Base-by-base conservation (phyloP, 2,797 vertebrate species). In the Crypturellus tataupa region DNA sequence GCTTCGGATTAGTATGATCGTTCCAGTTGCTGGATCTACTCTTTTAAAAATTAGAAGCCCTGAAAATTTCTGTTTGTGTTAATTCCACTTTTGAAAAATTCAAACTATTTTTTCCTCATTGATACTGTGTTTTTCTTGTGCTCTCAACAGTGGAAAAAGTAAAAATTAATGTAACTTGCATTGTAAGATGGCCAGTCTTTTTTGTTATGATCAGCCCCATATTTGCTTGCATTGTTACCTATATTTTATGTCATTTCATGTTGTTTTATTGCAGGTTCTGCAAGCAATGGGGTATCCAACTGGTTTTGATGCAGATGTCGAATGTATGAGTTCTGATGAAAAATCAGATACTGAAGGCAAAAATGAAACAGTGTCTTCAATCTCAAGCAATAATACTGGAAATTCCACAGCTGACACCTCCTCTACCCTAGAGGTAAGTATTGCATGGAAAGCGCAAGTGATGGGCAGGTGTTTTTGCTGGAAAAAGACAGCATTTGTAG, bases 231-330 rank as follows among this genome's bases (percentile, higher is more conserved):
- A 14, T 29, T 33, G 20, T 55, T 80, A 2, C 51, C 44, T 85
- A 7, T 71, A 80, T 80, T 85, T 85, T 58, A 68, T 69, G 60
- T 94, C 13, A 42, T 56, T 59, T 89, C 53, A 39, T 39, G 55
- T 94, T 53, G 75, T 92, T 95, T 37, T 91, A n/a, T 85, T 93
- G 37, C 87, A 99, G 99, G 99, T 99, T 89, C 98, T 99, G 91
- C 99, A 99, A 97, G 99, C 99, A 0, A 99, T 99, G 99, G 99
- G 99, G 31, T 99, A 99, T 94, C 99, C 99, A 31, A 99, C 99
- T 24, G 99, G 99, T 75, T 99, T 99, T 49, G 99, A 99, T 97
- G 99, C 99, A 42, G 99, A 99, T 96, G 98, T 98, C 96, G 99
- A 99, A 96, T 99, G 99, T 96, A 98, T 99, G 97, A 99, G 99